Evolutionary conservation across 2,888 invertebrate genomes (phyloP).

Genomic region (Scelioninae gen. 1): DNA sequence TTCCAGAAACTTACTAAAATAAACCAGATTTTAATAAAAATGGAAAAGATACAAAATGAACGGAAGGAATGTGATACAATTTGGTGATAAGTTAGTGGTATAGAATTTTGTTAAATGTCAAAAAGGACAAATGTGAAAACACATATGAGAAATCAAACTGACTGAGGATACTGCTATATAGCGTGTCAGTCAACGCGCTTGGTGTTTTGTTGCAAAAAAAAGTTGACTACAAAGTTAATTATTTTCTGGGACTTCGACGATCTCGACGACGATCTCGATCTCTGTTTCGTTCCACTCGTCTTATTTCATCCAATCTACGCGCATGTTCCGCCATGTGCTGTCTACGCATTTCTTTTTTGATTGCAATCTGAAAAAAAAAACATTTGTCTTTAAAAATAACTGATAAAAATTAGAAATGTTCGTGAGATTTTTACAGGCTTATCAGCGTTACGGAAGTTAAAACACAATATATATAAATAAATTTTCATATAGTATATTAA

Average conservation of each 20-base stretch:
- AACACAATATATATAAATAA: too few species aligned
- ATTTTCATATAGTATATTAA: too few species aligned
- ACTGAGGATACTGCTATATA: slow-evolving; percentile 58
- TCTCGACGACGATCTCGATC: slow-evolving; percentile 83
- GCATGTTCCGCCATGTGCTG: slow-evolving; percentile 95
- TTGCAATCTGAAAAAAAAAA: slow-evolving; percentile 93
- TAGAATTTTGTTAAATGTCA: slow-evolving; percentile 36
- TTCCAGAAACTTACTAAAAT: too few species aligned
- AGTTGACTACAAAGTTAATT: slow-evolving; percentile 71
- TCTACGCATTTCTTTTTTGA: slow-evolving; percentile 94
- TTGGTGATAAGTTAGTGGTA: slow-evolving; percentile 35
- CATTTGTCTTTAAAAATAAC: too few species aligned
- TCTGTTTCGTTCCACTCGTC: slow-evolving; percentile 85
- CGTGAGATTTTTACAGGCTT: too few species aligned
- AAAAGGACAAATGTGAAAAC: slow-evolving; percentile 31
- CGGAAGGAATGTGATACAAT: too few species aligned
- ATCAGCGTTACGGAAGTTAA: too few species aligned
- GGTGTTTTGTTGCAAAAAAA: slow-evolving; percentile 59
- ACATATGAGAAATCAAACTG: slow-evolving; percentile 58
- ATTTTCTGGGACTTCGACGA: slow-evolving; percentile 79
- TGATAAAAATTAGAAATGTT: too few species aligned
- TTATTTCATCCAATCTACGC: slow-evolving; percentile 90
- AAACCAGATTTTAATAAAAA: too few species aligned
- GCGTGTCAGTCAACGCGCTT: slow-evolving; percentile 51
- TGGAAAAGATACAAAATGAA: too few species aligned